phyloP scores from a whole-genome alignment of 2,888 invertebrate genomes.

The Omphaloscelis lunosa region DNA sequence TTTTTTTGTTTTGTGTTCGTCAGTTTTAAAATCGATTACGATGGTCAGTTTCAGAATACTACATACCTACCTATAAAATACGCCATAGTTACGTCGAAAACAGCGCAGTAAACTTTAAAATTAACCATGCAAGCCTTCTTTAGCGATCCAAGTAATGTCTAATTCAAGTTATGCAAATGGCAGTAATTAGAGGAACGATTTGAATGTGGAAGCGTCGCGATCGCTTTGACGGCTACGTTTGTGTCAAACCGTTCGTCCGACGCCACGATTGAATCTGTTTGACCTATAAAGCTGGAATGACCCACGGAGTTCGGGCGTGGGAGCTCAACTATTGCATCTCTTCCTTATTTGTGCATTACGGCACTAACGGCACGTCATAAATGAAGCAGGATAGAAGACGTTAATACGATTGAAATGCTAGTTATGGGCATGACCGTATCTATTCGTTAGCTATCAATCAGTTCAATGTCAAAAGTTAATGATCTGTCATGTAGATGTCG shows the following conservation, averaged over 20 bases:
- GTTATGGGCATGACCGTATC: neutral
- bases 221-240: slow-evolving; percentile 58
- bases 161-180: slow-evolving; percentile 63
- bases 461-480: no score
- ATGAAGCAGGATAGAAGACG: slow-evolving; percentile 35
- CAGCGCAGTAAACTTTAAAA: slow-evolving; percentile 32
- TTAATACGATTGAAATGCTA: slow-evolving; percentile 28
- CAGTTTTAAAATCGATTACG: no score
- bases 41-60: neutral
- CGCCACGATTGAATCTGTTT: slow-evolving; percentile 65
- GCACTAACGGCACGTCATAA: slow-evolving; percentile 46
- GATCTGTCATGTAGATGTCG: neutral
- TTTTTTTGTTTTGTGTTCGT: no score
- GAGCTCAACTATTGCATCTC: slow-evolving; percentile 58
- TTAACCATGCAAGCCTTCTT: slow-evolving; percentile 38
- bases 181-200: slow-evolving; percentile 62
- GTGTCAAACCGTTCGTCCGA: slow-evolving; percentile 60
- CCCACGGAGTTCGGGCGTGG: slow-evolving; percentile 63
- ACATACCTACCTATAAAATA: neutral
- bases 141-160: slow-evolving; percentile 37
- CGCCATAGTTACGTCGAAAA: slow-evolving; percentile 10
- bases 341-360: slow-evolving; percentile 62
- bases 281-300: slow-evolving; percentile 65
- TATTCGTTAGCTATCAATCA: slow-evolving; percentile 28
- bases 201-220: slow-evolving; percentile 60